Evolutionary conservation across 2,888 invertebrate species (phyloP), one percentile per base, ranked within the genome.

Genomic region (Galeopsomyia nigrocyanea): DNA sequence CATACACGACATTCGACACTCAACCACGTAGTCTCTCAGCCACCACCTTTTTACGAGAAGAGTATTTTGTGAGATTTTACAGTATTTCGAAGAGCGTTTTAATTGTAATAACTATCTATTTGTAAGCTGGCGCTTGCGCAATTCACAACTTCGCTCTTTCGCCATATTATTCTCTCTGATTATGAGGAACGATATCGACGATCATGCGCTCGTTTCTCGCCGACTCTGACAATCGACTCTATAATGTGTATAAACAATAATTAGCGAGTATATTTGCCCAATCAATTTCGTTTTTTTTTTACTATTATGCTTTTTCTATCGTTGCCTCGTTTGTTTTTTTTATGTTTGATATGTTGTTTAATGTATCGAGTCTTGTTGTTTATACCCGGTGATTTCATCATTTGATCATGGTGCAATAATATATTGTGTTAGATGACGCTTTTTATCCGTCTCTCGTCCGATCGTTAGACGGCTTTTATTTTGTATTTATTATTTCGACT

Each of bases 11-110:
- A 74, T 75, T 73, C 58, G 50, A 19, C 17, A 13, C 53, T 5
- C 39, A 39, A 39, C 39, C 39, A 10, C 39, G 77, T 78, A 78
- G 74, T 78, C 76, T 78, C 76, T 79, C 79, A 79, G 79, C 78
- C 76, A 77, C 77, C 71, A 78, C 77, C 78, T 80, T 80, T 83
- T 81, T 82, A 75, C 68, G 71, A 73, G 66, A 74, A 73, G 69
- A 85, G 83, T 86, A 84, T 86, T 86, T 85, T 85, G 81, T 85
- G 83, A 85, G 82, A 85, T 84, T 84, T 84, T 84, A 85, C 86
- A 86, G 85, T 86, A 86, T 86, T 86, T 86, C 80, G 82, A 83
- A 79, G 81, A 83, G 81, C 82, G 82, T 83, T 85, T 85, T 82
- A 81, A 85, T 84, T 82, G 79, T 81, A 80, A 81, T 80, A 83